Evolutionary conservation across 1,140 invertebrate species (phyloP), one percentile per base, ranked within the genome.

Genomic region (Triops longicaudatus): DNA sequence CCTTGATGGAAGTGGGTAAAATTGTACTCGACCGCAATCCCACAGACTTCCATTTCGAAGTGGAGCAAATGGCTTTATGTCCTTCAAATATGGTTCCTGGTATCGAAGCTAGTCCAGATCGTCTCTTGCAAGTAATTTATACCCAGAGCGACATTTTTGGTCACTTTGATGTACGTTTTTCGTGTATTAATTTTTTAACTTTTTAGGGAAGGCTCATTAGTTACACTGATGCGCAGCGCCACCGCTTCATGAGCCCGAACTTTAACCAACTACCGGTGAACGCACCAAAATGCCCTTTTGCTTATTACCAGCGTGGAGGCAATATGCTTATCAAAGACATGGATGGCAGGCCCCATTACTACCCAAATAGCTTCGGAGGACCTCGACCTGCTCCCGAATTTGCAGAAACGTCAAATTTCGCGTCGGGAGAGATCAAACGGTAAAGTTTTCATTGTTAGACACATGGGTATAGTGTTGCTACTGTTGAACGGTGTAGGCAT

Each of bases 211-310:
- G 98, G 80, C 85, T 99, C 7, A 98, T 98, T 83, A 90, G 95
- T 12, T 99, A 99, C 84, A 89, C 89, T 6, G 98, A 99, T 85
- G 97, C 98, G 5, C 96, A 98, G 81, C 89, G 94, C 78, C 92
- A 98, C 85, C 90, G 97, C 27, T 44, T 75, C 14, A 87, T 99
- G 63, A 97, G 97, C 50, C 88, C 93, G 0, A 99, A 99, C 84
- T 97, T 92, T 85, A 86, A 92, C 72, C 95, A 98, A 83, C 87
- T 99, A 63, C 93, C 96, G 7, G 94, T 99, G n/a, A 99, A 99
- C 84, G 95, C 94, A 81, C 96, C 97, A 0, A 95, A 85, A 26
- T 77, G 77, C 72, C 79, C 82, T n/a, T 75, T 80, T 7, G n/a
- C n/a, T 11, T 97, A 97, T 83, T 96, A 93, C 83, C 93, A 96